These are phyloP conservation scores for Alfaro cultratus DNA, from an alignment of 2,797 vertebrate species.

Conservation along the genomic window DNA sequence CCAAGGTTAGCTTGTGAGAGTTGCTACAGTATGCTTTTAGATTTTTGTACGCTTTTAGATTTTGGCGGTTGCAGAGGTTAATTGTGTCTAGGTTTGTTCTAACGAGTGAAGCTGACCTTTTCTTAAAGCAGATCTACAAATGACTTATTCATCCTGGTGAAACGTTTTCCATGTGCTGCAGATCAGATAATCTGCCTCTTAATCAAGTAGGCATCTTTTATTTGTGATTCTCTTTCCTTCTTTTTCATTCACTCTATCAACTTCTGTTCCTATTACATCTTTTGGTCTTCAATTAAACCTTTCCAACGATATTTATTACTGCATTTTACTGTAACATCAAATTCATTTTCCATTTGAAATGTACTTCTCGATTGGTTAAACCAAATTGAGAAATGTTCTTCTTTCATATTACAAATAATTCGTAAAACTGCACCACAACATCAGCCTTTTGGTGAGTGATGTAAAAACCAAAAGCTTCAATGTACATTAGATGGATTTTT, in stretches of 20 bases:
- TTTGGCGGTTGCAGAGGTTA: slow-evolving; percentile 35
- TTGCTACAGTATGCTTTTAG: not conserved
- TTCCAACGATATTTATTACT: not conserved
- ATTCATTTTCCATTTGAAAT: not conserved
- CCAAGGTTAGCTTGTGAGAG: not conserved
- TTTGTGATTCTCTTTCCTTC: slow-evolving; percentile 1
- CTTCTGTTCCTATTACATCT: not conserved
- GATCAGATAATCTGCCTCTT: slow-evolving; percentile 6
- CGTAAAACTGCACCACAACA: not conserved
- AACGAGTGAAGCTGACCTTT: slow-evolving; percentile 31
- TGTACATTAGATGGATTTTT: not conserved
- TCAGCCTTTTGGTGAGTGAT: not conserved
- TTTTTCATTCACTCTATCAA: not conserved
- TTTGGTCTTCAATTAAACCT: not conserved
- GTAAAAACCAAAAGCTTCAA: not conserved
- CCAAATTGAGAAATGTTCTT: not conserved
- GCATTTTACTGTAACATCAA: not conserved
- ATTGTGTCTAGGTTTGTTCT: slow-evolving; percentile 35
- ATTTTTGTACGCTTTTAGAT: not conserved
- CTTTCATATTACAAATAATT: not conserved
- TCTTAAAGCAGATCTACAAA: slow-evolving; percentile 36
- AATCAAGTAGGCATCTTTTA: slow-evolving; percentile 3
- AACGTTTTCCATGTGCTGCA: not conserved
- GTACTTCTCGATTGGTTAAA: not conserved
- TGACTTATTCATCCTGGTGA: slow-evolving; percentile 19